Evolutionary conservation across 2,888 invertebrate genomes (phyloP).

Genomic region (Copidosoma aretas): DNA sequence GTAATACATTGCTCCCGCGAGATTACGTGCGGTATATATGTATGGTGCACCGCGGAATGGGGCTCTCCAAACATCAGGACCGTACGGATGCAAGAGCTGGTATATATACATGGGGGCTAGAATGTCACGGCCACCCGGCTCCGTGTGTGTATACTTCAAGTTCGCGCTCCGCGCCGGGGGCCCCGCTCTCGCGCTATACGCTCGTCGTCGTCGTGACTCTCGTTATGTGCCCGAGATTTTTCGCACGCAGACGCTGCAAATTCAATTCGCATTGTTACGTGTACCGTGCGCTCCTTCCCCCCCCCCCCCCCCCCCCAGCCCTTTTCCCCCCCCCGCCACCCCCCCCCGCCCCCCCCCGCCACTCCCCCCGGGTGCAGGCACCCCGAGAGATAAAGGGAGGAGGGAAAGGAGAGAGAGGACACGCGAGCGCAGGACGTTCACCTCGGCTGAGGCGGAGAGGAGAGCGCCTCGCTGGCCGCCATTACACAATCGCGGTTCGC

Average conservation of each 20-base stretch:
- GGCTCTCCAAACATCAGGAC: neutral
- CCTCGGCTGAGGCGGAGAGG: conserved; percentile 42
- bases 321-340: too few relatives aligned
- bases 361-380: conserved; percentile 16
- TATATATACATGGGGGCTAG: conserved; percentile 19
- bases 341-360: too few relatives aligned
- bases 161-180: conserved; percentile 33
- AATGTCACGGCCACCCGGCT: conserved; percentile 43
- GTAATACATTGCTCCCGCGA: too few relatives aligned
- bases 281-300: neutral
- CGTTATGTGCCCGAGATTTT: conserved; percentile 17
- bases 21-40: too few relatives aligned
- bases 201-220: conserved; percentile 27
- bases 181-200: conserved; percentile 3
- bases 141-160: conserved; percentile 37
- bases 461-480: conserved; percentile 48
- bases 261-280: conserved; percentile 40
- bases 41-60: too few relatives aligned
- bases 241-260: conserved; percentile 33
- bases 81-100: neutral
- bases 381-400: conserved; percentile 24
- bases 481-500: conserved; percentile 57
- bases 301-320: too few relatives aligned
- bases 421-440: conserved; percentile 53
- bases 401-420: conserved; percentile 29